Evolutionary conservation across 2,113 vertebrate genomes (phyloP).

Genomic region (Dicrurus megarhynchus): DNA sequence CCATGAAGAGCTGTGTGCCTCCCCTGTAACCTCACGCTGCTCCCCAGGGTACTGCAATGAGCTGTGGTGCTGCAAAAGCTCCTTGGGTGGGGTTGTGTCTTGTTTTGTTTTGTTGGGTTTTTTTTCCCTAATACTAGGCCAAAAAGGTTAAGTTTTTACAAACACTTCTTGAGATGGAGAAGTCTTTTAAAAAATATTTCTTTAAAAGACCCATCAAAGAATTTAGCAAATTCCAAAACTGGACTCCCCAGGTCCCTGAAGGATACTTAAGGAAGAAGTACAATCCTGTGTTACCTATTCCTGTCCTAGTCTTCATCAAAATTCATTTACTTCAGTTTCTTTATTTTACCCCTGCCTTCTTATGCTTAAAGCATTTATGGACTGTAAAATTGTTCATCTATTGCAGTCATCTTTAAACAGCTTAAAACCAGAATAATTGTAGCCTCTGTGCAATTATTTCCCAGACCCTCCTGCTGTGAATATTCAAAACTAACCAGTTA

Average conservation of each 20-base stretch:
- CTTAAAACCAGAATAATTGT: background rate
- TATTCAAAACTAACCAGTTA: background rate
- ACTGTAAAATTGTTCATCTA: background rate
- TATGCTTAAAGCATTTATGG: background rate
- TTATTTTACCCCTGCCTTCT: background rate
- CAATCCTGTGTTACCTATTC: background rate
- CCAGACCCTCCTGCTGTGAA: conserved; percentile 18
- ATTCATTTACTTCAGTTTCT: background rate
- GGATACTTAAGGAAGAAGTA: background rate
- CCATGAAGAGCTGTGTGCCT: background rate
- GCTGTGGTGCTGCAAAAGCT: background rate
- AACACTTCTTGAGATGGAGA: background rate
- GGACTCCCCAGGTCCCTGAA: background rate
- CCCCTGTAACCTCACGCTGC: background rate
- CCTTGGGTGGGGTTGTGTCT: background rate
- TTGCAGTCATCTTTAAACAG: background rate
- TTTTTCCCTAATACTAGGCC: background rate
- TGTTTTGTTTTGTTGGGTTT: background rate
- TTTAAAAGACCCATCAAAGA: background rate
- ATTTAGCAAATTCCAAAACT: background rate
- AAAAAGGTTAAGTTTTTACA: background rate
- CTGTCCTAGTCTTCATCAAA: background rate
- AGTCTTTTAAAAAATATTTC: background rate
- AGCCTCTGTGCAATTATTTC: conserved; percentile 12
- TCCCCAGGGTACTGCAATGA: background rate